Evolutionary conservation across 2,797 vertebrate genomes (phyloP).

Genomic region (Muraenolepis orangiensis): DNA sequence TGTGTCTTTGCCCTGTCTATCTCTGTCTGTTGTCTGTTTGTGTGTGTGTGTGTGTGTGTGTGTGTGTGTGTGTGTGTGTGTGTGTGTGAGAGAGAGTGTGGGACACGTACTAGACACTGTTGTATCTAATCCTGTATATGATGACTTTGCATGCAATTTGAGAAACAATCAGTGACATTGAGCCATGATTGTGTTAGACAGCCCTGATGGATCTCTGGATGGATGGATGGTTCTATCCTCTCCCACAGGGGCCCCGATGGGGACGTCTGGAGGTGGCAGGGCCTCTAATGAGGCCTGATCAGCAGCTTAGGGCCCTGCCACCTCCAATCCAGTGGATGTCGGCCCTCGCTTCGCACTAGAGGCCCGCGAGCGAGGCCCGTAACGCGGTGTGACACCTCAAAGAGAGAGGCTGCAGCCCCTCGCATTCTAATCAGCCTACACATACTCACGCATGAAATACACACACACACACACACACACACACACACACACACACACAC

Average conservation of each 20-base stretch:
- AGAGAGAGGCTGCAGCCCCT: constrained; percentile 50
- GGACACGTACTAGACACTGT: no score
- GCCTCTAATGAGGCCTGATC: constrained; percentile 72
- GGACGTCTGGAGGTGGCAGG: constrained; percentile 11
- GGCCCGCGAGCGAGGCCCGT: constrained; percentile 44
- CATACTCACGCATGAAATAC: background rate
- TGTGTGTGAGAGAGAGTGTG: no score
- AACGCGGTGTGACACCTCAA: constrained; percentile 70
- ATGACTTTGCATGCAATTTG: background rate
- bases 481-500: constrained; percentile 26
- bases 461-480: constrained; percentile 1
- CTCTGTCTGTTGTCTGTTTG: background rate
- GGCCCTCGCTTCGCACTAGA: constrained; percentile 68
- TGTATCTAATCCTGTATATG: no score
- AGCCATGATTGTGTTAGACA: background rate
- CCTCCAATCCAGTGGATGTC: constrained; percentile 64
- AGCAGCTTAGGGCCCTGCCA: constrained; percentile 72
- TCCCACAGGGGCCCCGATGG: background rate
- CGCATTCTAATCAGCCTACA: constrained; percentile 71
- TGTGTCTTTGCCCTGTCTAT: background rate
- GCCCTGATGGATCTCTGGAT: background rate
- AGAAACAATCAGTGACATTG: background rate
- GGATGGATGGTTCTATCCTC: background rate
- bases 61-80: background rate
- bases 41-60: background rate